Base-by-base conservation (phyloP, 2,888 invertebrate genomes). In the Eurytoma adleriae region DNA sequence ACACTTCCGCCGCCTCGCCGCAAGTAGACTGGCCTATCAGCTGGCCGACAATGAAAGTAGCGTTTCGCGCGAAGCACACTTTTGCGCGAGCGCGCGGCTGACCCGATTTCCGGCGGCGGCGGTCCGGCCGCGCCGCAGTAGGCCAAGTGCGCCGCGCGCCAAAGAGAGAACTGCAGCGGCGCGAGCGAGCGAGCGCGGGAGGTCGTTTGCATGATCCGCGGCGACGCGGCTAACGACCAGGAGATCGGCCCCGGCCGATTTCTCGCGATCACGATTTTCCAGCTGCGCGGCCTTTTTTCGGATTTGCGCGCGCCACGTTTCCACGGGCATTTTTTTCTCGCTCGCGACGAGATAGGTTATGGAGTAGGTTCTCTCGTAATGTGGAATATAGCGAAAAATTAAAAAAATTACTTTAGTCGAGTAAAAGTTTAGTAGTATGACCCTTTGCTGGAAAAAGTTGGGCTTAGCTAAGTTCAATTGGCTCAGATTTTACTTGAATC, bases 41-140 rank as follows among this genome's bases (percentile, higher is more conserved):
- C 50, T 40, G 40, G 75, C 85, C 86, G 87, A 88, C 89, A 89
- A 89, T 89, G 90, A 90, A 90, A 90, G 90, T 90, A 88, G 89
- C 87, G 84, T 85, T 86, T 72, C 78, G 84, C 84, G 83, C 84
- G 83, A 84, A 84, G 85, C 83, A 86, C 80, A 82, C 88, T 87
- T 89, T 90, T 88, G 89, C 64, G 1, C 16, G 54, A n/a, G 16
- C 16, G 16, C 87, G 86, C 87, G 87, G 87, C 86, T 86, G 89
- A 89, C 90, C 90, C 86, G 86, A 88, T 90, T 90, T 86, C 86
- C 86, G 86, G 85, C 83, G 82, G 85, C 83, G 82, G 70, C 72
- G 79, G 78, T 76, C 86, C 83, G 40, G 40, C 40, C 40, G 30
- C 30, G 30, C 30, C 30, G 40, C 86, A 89, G 89, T 89, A 89